Base-by-base conservation (phyloP, 2,797 vertebrate species). In the Pseudotriccus pelzelni region DNA sequence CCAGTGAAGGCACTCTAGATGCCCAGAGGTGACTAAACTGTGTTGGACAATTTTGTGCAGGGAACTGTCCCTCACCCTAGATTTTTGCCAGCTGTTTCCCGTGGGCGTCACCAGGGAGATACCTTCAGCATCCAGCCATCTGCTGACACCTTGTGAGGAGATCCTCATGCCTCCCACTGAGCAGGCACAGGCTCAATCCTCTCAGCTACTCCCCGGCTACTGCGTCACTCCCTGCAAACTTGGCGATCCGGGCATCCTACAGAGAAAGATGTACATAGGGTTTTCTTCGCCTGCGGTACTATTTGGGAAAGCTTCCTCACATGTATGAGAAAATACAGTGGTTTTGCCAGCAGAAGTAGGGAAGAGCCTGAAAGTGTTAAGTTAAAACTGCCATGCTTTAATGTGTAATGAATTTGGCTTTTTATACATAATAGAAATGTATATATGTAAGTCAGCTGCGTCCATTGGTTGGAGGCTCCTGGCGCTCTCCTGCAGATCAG, bases 31-130 rank as follows among this genome's bases (percentile, higher is more conserved):
- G n/a, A n/a, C 25, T 84, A 58, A 78, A 74, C 46, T 25, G 2
- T 32, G 5, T 55, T 36, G 30, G 30, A 46, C 27, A 47, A 24
- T 24, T 50, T 50, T 44, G 14, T 44, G 13, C 39, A 78, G 39
- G 69, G n/a, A 90, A 30, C 49, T 60, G 36, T 41, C 22, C 43
- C 37, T 91, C 44, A 58, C 37, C 36, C 11, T 73, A 41, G 34
- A 16, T 63, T 94, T 84, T 55, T 84, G 70, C 79, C 55, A 93
- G 88, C 73, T 90, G 62, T 95, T 93, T 56, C 47, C n/a, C 8
- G 50, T 34, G 32, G 50, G 44, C 84, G 79, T 84, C 59, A 43
- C 46, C 55, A 83, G 52, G 86, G 66, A 93, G 72, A 79, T 63
- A 79, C 74, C 74, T 84, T 55, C 90, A 95, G 74, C 58, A 68